A percentile compares a stretch with the other conserved stretches of the same genome.
Evolutionary conservation across 2,797 vertebrate genomes (phyloP).

Genomic region (Leucoraja ocellata): DNA sequence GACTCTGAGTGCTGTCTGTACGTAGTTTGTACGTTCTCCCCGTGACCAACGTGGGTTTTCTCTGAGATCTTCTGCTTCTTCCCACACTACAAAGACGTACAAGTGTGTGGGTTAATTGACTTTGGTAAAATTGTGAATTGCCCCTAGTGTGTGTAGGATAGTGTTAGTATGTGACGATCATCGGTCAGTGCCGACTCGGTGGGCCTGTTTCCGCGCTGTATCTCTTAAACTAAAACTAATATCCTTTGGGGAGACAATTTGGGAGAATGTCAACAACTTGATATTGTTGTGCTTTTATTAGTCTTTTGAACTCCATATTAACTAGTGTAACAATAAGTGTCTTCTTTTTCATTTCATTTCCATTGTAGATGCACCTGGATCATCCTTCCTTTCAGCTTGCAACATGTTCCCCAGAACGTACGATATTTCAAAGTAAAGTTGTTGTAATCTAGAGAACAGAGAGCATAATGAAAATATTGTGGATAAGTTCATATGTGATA

Average conservation of each 20-base stretch:
- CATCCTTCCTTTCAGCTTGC: constrained; percentile 38
- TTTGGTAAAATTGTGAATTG: too few species aligned
- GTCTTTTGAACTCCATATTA: background rate
- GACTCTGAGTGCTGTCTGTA: too few species aligned
- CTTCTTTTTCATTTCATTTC: background rate
- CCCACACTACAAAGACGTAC: too few species aligned
- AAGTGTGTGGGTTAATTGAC: too few species aligned
- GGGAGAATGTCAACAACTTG: background rate
- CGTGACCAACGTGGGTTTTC: too few species aligned
- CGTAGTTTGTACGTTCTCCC: too few species aligned
- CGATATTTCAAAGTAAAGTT: constrained; percentile 39
- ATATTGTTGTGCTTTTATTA: background rate
- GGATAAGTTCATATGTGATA: background rate
- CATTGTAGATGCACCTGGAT: accelerated
- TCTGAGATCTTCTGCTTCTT: too few species aligned
- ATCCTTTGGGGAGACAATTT: background rate
- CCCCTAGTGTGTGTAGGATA: too few species aligned
- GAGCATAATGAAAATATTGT: constrained; percentile 8
- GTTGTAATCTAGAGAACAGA: constrained; percentile 46
- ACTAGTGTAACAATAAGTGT: background rate
- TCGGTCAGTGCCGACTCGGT: too few species aligned
- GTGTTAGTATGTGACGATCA: too few species aligned
- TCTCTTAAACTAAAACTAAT: background rate
- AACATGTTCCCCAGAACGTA: constrained; percentile 40
- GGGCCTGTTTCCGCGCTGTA: too few species aligned